Percentiles rank a stretch among this genome's conserved stretches.
Conservation (phyloP, 2,113 vertebrate species). For the Anarrhichthys ocellatus region DNA sequence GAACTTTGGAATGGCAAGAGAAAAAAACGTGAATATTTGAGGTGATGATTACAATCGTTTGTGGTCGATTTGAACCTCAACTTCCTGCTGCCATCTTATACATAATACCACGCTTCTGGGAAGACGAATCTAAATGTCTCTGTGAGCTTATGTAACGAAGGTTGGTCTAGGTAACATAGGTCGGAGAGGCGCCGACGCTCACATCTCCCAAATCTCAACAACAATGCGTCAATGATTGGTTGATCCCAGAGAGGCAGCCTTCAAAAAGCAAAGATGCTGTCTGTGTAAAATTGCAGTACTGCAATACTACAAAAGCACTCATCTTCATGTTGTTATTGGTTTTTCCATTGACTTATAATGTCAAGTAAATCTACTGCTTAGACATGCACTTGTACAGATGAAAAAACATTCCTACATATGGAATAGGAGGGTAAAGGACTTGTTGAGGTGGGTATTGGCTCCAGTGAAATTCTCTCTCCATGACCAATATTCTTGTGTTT, state of each 20-base stretch:
- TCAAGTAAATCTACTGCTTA: not conserved
- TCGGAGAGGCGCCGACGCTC: not conserved
- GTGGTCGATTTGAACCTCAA: not conserved
- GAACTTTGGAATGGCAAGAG: not conserved
- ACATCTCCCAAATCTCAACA: not conserved
- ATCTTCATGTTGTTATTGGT: not conserved
- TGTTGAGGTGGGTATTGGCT: not conserved
- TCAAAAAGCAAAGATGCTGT: not conserved
- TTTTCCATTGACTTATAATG: not conserved
- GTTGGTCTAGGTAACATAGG: not conserved
- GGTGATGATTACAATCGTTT: conserved; percentile 18
- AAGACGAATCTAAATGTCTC: not conserved
- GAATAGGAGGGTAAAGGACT: not conserved
- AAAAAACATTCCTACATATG: not conserved
- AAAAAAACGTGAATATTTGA: conserved; percentile 39
- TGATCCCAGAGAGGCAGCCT: not conserved
- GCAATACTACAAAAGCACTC: not conserved
- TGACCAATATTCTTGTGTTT: not conserved
- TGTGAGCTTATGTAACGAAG: not conserved
- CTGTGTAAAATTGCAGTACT: not conserved
- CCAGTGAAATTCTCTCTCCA: not conserved
- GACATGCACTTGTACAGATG: not conserved
- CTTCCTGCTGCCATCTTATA: conserved; percentile 2
- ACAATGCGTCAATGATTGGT: not conserved
- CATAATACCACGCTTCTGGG: not conserved